Evolutionary conservation across 2,113 vertebrate genomes (phyloP), one percentile per base, ranked within the genome.

Genomic region (Hippolais icterina): DNA sequence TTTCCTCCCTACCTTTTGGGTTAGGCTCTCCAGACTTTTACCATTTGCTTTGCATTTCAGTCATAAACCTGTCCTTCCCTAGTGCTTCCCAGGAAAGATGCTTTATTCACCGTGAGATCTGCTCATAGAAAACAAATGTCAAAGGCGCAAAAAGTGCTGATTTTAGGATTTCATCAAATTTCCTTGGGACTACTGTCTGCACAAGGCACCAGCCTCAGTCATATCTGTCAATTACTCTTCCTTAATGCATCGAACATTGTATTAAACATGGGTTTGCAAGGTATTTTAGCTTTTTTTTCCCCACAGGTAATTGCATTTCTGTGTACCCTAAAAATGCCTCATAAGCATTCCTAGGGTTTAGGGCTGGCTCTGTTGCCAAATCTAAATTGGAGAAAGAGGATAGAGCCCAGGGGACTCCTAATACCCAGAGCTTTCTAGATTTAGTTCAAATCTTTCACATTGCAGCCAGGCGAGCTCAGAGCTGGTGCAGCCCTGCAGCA

Each of bases 401-500:
- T 81, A 93, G 89, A 96, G 83, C 94, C 93, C 95, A 89, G 83
- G 94, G 91, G 96, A 94, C 59, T 52, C 76, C 83, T 47, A 47
- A 54, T 52, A 74, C 89, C 68, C 68, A 66, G 88, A 92, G 80
- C 68, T 89, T 81, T 89, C 89, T 89, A 93, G 83, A 81, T 87
- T 94, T 89, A 94, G 89, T 59, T 87, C 64, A 66, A 75, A 75
- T 50, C 80, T 64, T 90, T 92, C 47, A 8, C 50, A 44, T 3
- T 29, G 86, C 86, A 93, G 93, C 83, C 83, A 59, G 93, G 72
- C 2, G 2, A 93, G 83, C 59, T n/a, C 71, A 59, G 52, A 93
- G 86, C 65, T 76, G 66, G 39, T 66, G 79, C 91, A 75, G 91
- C 50, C 60, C 80, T 87, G 75, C 23, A 89, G 80, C 49, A 50